Percentiles rank a stretch among this genome's conserved stretches.
Conservation (phyloP, 1,140 invertebrate genomes). For the Eurosta solidaginis region DNA sequence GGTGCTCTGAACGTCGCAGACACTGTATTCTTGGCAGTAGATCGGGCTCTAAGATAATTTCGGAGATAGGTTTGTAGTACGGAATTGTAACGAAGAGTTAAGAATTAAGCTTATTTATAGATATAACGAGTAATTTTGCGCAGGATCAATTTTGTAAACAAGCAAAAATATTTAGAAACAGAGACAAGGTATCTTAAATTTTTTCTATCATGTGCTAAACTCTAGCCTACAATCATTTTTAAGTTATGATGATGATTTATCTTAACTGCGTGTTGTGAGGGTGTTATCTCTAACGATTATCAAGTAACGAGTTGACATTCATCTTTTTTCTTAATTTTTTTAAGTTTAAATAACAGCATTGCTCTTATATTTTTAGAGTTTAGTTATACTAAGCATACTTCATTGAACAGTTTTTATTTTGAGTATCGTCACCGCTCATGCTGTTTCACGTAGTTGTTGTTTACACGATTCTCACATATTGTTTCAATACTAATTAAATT, state of each 20-base stretch:
- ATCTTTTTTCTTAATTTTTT: too few relatives aligned
- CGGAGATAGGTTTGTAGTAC: too few relatives aligned
- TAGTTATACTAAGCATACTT: neutral
- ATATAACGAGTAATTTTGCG: neutral
- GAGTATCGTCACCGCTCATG: too few relatives aligned
- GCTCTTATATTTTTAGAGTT: conserved; percentile 16
- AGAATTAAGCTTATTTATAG: neutral
- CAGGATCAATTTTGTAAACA: neutral
- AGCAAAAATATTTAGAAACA: neutral
- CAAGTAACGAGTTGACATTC: conserved; percentile 6
- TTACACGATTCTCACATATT: neutral
- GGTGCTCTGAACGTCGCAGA: too few relatives aligned
- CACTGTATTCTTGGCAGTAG: too few relatives aligned
- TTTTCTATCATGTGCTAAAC: neutral
- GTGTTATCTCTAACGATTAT: neutral
- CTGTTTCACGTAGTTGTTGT: neutral
- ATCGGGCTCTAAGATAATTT: too few relatives aligned
- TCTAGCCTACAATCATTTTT: neutral
- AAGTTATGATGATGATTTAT: neutral
- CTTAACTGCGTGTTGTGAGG: neutral
- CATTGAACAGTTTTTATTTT: neutral
- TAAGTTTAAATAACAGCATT: neutral
- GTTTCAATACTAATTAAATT: neutral
- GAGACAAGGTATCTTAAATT: neutral
- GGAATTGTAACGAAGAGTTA: too few relatives aligned